These are phyloP conservation scores for Teleiodes luculella DNA, from an alignment of 2,888 invertebrate genomes.

Conservation along the genomic window DNA sequence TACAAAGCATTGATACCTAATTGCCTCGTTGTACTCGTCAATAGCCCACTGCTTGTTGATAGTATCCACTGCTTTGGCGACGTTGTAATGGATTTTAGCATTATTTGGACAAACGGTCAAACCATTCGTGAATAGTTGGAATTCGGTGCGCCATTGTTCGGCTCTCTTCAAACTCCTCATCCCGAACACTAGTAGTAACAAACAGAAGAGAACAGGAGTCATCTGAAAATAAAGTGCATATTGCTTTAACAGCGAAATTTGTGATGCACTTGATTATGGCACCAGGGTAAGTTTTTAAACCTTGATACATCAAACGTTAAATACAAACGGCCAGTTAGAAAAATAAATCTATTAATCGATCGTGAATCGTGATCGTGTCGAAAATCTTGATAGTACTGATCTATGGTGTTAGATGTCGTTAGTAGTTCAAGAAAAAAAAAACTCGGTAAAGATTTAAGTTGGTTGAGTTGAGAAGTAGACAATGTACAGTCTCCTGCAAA, in stretches of 20 bases:
- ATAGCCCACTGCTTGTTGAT: slow-evolving; percentile 84
- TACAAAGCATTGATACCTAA: slow-evolving; percentile 80
- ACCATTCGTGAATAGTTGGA: slow-evolving; percentile 87
- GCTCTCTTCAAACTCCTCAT: slow-evolving; percentile 81
- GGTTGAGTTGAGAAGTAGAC: no score
- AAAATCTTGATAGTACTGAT: no score
- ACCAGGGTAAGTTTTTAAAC: no score
- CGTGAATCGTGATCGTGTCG: no score
- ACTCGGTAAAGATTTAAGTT: no score
- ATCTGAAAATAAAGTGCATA: slow-evolving; percentile 39
- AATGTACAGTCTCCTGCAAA: no score
- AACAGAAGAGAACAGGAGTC: slow-evolving; percentile 30
- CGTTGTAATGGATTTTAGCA: slow-evolving; percentile 96
- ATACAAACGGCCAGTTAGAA: neutral
- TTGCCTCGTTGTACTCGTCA: slow-evolving; percentile 86
- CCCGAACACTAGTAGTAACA: slow-evolving; percentile 39
- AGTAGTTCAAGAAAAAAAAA: no score
- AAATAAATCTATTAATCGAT: no score
- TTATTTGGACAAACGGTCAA: slow-evolving; percentile 93
- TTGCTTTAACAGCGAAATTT: no score
- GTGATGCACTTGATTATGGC: no score
- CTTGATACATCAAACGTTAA: neutral
- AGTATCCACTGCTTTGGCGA: slow-evolving; percentile 91
- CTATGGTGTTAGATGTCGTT: no score
- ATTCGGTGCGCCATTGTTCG: slow-evolving; percentile 89